These are phyloP conservation scores for Tenualosa thibaudeaui DNA, from an alignment of 2,797 vertebrate species.

Conservation along the genomic window DNA sequence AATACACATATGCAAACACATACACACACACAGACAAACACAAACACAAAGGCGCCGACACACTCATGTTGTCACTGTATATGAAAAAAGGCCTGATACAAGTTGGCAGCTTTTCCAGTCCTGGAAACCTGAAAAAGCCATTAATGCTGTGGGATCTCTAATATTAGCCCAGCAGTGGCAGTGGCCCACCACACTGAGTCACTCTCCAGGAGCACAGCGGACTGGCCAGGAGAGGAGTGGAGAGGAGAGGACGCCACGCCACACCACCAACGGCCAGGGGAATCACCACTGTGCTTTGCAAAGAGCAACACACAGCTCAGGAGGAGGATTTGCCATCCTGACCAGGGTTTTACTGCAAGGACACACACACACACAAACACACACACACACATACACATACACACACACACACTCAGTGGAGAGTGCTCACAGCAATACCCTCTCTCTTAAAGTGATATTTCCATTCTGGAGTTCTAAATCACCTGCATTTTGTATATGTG, in stretches of 20 bases:
- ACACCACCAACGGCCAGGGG: not conserved
- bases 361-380: too few species aligned
- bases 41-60: slow-evolving; percentile 4
- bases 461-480: not conserved
- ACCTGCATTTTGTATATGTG: not conserved
- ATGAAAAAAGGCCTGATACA: not conserved
- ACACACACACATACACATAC: not conserved
- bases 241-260: not conserved
- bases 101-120: not conserved
- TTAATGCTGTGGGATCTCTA: slow-evolving; percentile 45
- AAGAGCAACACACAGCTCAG: not conserved
- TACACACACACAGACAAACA: not conserved
- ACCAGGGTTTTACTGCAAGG: not conserved
- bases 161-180: slow-evolving; percentile 40
- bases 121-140: slow-evolving; percentile 46
- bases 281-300: not conserved
- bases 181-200: slow-evolving; percentile 52
- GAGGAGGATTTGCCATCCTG: not conserved
- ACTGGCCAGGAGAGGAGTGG: too few species aligned
- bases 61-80: slow-evolving; percentile 34
- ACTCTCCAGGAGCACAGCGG: slow-evolving; percentile 22
- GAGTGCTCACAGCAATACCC: not conserved
- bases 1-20: not conserved
- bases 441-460: not conserved
- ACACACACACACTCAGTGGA: slow-evolving; percentile 8